Base-by-base conservation (phyloP, 2,113 vertebrate species). In the Myrmophylax atrothorax region DNA sequence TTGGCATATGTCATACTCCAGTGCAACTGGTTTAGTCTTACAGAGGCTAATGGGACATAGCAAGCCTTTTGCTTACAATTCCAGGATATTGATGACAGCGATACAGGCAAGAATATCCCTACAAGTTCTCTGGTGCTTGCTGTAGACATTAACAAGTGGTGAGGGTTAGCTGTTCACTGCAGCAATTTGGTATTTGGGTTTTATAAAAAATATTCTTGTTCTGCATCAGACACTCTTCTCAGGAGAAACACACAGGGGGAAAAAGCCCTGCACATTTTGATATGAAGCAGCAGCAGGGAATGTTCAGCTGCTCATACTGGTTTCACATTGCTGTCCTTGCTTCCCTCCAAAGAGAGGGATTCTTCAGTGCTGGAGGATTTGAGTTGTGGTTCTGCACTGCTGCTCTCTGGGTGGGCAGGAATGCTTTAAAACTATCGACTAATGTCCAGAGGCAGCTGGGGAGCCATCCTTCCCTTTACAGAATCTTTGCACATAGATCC, bases 361-460 rank as follows among this genome's bases (percentile, higher is more conserved):
- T 59, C 52, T 58, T 69, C 73, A 29, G 49, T 4, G 6, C 72
- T 31, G 5, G 67, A 87, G 67, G 49, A 56, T 95, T 81, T 75
- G 66, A 70, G 33, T 81, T 23, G 8, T n/a, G 18, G 75, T 72
- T 95, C 59, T 80, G 79, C 85, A 44, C 70, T 42, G 64, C 70
- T 91, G 70, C 75, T 84, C 75, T 77, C 76, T 46, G 38, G 38
- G 72, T 74, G 37, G 18, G n/a, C 56, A 88, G 56, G 79, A 86
- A 86, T 17, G 37, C 79, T 88, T 84, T 74, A 69, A 78, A 93
- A 64, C 68, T 20, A 23, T 29, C 3, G 7, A 3, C 76, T 89
- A 82, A 91, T 84, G 87, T 87, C 91, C 94, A 84, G 5, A 42
- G 91, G 87, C 53, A 86, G 37, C 92, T 81, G 68, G 83, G 95